Conservation (phyloP, 2,888 invertebrate species). For the Cybosia mesomella region DNA sequence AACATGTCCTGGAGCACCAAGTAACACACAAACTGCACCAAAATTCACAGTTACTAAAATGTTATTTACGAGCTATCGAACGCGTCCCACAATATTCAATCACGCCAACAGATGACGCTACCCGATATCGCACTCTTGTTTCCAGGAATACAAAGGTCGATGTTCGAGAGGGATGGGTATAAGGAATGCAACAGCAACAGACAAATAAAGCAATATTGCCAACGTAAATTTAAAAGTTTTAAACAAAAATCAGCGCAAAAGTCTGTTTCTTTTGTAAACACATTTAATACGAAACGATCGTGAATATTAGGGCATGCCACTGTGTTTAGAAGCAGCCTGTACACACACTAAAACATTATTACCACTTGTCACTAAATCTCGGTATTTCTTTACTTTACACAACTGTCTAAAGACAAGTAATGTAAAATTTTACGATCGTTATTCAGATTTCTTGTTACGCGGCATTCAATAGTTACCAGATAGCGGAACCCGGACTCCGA, state of each 20-base stretch:
- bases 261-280: too few relatives aligned
- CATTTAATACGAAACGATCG: too few relatives aligned
- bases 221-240: background rate
- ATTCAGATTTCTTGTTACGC: too few relatives aligned
- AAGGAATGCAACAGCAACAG: background rate
- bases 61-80: background rate
- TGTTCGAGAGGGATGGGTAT: background rate
- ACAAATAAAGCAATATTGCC: background rate
- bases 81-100: background rate
- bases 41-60: background rate
- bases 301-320: too few relatives aligned
- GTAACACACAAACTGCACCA: background rate
- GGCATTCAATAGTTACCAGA: too few relatives aligned
- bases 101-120: background rate
- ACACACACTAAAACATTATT: too few relatives aligned
- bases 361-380: too few relatives aligned
- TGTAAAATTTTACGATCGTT: too few relatives aligned
- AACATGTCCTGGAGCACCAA: background rate
- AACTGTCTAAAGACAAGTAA: too few relatives aligned
- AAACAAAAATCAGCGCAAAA: background rate
- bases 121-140: background rate
- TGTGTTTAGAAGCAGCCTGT: too few relatives aligned
- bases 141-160: constrained; percentile 1
- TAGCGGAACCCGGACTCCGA: too few relatives aligned
- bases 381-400: too few relatives aligned